These are phyloP conservation scores for Pygathrix nemaeus DNA, from an alignment of 2,113 vertebrate genomes.

Conservation along the genomic window DNA sequence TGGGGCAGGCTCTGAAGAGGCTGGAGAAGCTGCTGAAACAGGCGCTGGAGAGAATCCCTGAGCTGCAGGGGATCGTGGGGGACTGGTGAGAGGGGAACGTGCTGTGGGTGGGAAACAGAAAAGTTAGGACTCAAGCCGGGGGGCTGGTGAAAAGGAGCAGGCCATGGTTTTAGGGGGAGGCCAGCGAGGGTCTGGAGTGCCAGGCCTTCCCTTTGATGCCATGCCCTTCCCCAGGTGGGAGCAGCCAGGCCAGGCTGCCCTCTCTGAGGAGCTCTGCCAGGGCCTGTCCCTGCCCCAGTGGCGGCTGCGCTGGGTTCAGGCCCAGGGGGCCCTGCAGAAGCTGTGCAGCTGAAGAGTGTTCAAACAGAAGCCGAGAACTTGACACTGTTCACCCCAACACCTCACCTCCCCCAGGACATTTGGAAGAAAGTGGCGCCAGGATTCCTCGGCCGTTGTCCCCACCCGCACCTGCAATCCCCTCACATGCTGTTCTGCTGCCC, in stretches of 20 bases:
- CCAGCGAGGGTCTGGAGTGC: background rate
- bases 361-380: background rate
- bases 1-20: conserved; percentile 59
- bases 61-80: conserved; percentile 20
- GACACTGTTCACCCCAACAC: background rate
- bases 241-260: conserved; percentile 71
- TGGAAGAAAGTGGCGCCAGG: background rate
- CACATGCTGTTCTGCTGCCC: background rate
- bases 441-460: background rate
- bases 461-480: background rate
- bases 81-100: conserved; percentile 67
- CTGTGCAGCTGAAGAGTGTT: conserved; percentile 9
- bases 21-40: conserved; percentile 55
- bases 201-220: background rate
- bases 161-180: accelerated
- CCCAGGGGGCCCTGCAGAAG: conserved; percentile 50
- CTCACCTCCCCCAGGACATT: background rate
- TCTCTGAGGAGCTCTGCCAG: conserved; percentile 64
- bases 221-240: conserved; percentile 72
- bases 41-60: conserved; percentile 52
- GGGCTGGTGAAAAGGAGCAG: background rate
- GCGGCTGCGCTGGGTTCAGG: conserved; percentile 72
- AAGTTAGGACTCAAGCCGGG: background rate
- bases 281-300: conserved; percentile 72
- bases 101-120: too few relatives aligned